Percentiles rank a stretch among this genome's conserved stretches.
Conservation (phyloP, 2,113 vertebrate genomes). For the Centrocercus urophasianus region DNA sequence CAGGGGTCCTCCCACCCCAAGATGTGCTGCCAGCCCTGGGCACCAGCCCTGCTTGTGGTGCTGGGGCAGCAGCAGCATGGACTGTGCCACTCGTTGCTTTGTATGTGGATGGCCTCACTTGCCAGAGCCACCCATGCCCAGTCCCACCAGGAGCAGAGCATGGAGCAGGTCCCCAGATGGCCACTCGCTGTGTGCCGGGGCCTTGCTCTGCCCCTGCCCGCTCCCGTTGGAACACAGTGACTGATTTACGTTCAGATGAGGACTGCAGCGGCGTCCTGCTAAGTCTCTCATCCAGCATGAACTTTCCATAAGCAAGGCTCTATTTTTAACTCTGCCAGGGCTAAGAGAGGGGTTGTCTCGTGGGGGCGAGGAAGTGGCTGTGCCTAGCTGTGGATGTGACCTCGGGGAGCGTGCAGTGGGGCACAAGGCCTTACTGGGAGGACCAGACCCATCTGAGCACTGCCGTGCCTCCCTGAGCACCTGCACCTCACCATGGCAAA, state of each 20-base stretch:
- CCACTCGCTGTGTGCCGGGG: neutral
- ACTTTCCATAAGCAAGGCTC: constrained; percentile 75
- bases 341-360: constrained; percentile 16
- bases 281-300: constrained; percentile 60
- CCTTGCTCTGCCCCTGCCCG: neutral
- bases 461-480: fast-evolving
- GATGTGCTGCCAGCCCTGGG: fast-evolving
- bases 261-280: constrained; percentile 25
- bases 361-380: neutral
- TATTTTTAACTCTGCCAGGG: constrained; percentile 69
- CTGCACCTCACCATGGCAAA: neutral
- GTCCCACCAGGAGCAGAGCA: neutral
- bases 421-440: neutral
- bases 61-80: neutral
- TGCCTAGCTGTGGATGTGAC: neutral
- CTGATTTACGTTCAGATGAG: constrained; percentile 58
- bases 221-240: neutral
- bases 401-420: neutral
- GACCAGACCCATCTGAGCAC: neutral
- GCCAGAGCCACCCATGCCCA: neutral
- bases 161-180: neutral
- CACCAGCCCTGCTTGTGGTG: neutral
- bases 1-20: fast-evolving
- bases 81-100: neutral
- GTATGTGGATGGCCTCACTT: neutral